phyloP scores from a whole-genome alignment of 1,140 invertebrate species.

The Holotrichia oblita region DNA sequence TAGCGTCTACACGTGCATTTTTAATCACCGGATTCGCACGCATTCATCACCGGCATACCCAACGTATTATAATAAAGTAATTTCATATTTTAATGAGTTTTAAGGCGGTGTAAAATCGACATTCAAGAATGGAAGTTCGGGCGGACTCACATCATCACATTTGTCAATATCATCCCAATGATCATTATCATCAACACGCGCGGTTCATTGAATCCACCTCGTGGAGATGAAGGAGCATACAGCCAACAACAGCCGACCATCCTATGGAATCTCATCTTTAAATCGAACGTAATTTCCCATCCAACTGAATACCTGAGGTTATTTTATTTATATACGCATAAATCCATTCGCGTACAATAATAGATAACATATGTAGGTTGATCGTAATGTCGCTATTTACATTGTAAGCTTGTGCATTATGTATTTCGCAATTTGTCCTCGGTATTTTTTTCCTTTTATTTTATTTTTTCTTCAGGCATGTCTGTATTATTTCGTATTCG shows the following conservation, averaged over 20 bases:
- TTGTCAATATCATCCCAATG: not conserved
- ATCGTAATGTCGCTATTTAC: not conserved
- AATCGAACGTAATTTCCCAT: conserved; percentile 7
- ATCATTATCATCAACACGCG: conserved; percentile 5
- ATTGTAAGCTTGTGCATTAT: not conserved
- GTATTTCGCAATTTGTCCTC: no score
- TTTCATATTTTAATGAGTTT: not conserved
- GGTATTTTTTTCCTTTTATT: no score
- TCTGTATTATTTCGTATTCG: conserved; percentile 5
- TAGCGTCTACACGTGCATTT: no score
- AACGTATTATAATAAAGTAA: not conserved
- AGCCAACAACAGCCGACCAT: not conserved
- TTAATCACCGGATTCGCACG: no score
- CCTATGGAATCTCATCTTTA: not conserved
- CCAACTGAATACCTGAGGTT: not conserved
- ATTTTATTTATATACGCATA: not conserved
- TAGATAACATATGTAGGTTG: not conserved
- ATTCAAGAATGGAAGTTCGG: not conserved
- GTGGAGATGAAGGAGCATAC: not conserved
- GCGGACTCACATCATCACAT: not conserved
- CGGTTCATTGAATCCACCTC: not conserved
- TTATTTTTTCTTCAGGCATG: not conserved
- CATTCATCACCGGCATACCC: not conserved
- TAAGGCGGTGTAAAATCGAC: not conserved
- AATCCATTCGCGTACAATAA: no score